Conservation (phyloP, 2,113 vertebrate genomes). For the Nothobranchius kuhntae region DNA sequence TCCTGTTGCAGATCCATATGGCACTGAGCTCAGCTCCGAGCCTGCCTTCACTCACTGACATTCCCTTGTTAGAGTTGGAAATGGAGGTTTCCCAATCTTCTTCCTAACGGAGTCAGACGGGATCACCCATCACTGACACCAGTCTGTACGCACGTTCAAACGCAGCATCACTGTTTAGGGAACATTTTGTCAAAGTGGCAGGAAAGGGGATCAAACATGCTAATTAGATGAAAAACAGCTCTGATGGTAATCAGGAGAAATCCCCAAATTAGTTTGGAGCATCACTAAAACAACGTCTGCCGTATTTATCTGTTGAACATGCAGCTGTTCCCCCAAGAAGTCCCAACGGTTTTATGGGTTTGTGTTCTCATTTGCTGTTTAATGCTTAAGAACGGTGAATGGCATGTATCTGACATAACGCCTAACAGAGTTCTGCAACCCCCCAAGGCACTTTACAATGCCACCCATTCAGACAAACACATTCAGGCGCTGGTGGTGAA, state of each 20-base stretch:
- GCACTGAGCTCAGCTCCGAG: constrained; percentile 45
- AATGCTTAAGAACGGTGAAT: constrained; percentile 45
- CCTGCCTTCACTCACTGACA: constrained; percentile 54
- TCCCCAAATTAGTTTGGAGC: constrained; percentile 31
- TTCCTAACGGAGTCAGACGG: neutral
- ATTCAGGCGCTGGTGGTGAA: too few relatives aligned
- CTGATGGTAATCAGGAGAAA: constrained; percentile 16
- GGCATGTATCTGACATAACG: too few relatives aligned
- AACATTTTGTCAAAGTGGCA: neutral
- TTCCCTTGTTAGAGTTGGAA: constrained; percentile 40
- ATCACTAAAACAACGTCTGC: constrained; percentile 50
- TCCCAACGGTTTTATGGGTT: constrained; percentile 48
- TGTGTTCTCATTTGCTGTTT: constrained; percentile 40
- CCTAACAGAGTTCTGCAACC: too few relatives aligned
- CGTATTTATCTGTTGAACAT: constrained; percentile 54
- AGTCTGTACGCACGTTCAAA: neutral
- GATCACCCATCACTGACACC: neutral
- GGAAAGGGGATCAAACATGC: constrained; percentile 20
- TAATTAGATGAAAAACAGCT: constrained; percentile 34
- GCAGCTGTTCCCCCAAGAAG: constrained; percentile 51
- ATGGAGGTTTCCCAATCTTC: constrained; percentile 14
- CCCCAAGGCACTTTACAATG: too few relatives aligned
- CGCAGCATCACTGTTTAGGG: neutral
- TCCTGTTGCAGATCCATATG: constrained; percentile 52
- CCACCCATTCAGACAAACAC: too few relatives aligned